These are phyloP conservation scores for Coracopsis vasa DNA, from an alignment of 2,113 vertebrate genomes.

Conservation along the genomic window DNA sequence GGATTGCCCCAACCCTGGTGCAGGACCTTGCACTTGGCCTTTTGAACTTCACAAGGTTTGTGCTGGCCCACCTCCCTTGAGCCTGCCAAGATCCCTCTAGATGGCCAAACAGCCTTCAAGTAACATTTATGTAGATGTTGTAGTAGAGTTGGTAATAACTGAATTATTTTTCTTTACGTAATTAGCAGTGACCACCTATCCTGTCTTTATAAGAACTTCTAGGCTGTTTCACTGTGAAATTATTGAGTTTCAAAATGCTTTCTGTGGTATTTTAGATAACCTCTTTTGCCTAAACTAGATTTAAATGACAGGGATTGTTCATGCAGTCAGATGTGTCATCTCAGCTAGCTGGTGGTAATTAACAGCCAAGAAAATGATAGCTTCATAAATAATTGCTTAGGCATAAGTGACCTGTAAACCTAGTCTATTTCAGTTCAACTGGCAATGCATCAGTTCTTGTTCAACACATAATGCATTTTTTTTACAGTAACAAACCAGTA, in stretches of 20 bases:
- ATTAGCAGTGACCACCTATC: background rate
- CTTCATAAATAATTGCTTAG: background rate
- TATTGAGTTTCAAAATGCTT: background rate
- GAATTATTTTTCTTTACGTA: background rate
- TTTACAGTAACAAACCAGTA: background rate
- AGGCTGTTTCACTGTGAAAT: background rate
- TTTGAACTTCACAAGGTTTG: background rate
- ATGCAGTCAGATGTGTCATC: background rate
- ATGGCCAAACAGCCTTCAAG: background rate
- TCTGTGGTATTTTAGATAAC: background rate
- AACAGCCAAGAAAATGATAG: background rate
- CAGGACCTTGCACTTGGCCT: background rate
- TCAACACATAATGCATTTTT: background rate
- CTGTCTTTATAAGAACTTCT: background rate
- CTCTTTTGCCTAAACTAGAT: background rate
- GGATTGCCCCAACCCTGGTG: background rate
- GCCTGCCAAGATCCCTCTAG: background rate
- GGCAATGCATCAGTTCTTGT: background rate
- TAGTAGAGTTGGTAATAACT: background rate
- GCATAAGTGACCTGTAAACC: background rate
- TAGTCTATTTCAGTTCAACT: background rate
- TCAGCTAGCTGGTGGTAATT: background rate
- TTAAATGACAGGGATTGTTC: background rate
- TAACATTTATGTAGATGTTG: background rate
- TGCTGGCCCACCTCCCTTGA: background rate